A percentile compares a stretch with the other conserved stretches of the same genome.
Conservation (phyloP, 1,140 invertebrate species). For the Trialeurodes vaporariorum region DNA sequence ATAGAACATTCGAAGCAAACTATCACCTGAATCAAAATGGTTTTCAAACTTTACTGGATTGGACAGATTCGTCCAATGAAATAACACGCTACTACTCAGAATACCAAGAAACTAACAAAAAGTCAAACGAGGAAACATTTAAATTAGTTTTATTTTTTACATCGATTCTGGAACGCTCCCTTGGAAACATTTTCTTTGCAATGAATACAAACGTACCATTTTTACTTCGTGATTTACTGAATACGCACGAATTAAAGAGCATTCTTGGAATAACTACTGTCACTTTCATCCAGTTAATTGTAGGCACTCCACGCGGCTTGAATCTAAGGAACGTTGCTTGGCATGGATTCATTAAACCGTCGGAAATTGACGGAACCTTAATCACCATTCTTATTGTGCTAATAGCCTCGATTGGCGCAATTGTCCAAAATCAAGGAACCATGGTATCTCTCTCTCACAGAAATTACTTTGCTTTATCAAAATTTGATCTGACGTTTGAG, state of each 20-base stretch:
- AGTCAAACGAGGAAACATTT: background rate
- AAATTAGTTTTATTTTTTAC: background rate
- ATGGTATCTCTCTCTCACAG: background rate
- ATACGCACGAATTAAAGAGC: background rate
- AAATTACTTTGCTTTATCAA: background rate
- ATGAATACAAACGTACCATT: background rate
- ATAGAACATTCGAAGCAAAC: background rate
- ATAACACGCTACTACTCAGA: background rate
- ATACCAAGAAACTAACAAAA: background rate
- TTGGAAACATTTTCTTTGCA: background rate
- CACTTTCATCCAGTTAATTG: background rate
- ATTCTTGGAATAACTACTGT: background rate
- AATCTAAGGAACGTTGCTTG: constrained; percentile 1
- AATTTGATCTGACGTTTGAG: background rate
- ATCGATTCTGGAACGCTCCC: background rate
- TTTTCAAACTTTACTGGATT: background rate
- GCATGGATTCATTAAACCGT: constrained; percentile 1
- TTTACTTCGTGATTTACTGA: background rate
- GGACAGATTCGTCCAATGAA: background rate
- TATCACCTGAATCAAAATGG: background rate
- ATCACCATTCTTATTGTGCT: background rate
- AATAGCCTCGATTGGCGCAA: background rate
- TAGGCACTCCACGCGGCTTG: constrained; percentile 3
- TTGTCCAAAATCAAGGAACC: background rate
- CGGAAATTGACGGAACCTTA: background rate